These are phyloP conservation scores for Himalopsyche japonica DNA, from an alignment of 2,888 invertebrate genomes.

Conservation along the genomic window DNA sequence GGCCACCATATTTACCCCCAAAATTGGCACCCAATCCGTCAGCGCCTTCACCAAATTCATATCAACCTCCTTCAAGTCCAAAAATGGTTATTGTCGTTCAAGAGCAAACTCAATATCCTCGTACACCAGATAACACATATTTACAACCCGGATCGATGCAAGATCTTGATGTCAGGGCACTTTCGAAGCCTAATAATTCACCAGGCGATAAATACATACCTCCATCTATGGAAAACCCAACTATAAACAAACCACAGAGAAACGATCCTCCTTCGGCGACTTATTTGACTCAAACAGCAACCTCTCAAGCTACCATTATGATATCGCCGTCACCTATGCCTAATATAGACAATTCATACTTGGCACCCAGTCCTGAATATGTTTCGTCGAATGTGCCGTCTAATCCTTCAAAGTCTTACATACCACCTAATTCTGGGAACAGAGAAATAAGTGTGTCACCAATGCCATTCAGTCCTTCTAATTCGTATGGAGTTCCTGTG, in stretches of 20 bases:
- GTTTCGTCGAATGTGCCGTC: background rate
- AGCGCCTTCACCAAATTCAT: slow-evolving; percentile 1
- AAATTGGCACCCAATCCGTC: background rate
- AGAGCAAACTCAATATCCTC: background rate
- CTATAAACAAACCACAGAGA: background rate
- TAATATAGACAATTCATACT: slow-evolving; percentile 4
- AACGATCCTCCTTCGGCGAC: background rate
- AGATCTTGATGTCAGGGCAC: background rate
- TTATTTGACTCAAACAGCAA: background rate
- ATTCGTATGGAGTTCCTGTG: background rate
- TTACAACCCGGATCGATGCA: background rate
- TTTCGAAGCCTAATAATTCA: background rate
- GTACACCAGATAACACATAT: slow-evolving; percentile 8
- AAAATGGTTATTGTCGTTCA: slow-evolving; percentile 8
- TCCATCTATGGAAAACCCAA: background rate
- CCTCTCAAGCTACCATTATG: background rate
- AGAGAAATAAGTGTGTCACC: background rate
- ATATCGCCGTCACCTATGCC: background rate
- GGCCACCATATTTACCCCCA: slow-evolving; percentile 31
- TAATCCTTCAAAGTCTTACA: background rate
- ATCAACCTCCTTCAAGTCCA: background rate
- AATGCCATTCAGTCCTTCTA: background rate
- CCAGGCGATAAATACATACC: slow-evolving; percentile 3
- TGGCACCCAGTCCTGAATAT: slow-evolving; percentile 11
- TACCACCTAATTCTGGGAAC: background rate